Base-by-base conservation (phyloP, 2,797 vertebrate species). In the Lophotriccus pileatus region DNA sequence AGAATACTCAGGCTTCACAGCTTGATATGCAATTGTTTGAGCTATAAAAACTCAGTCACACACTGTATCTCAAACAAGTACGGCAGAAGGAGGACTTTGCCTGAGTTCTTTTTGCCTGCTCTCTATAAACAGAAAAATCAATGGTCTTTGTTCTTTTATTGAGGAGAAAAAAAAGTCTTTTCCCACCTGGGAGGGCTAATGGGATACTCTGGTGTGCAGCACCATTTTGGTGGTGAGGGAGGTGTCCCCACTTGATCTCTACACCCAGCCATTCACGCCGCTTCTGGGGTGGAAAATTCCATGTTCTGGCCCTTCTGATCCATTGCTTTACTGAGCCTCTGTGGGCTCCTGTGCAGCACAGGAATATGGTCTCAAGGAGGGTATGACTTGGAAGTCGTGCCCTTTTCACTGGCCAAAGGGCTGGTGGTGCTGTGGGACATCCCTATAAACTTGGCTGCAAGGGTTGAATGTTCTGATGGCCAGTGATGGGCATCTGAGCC, bases 91-190 rank as follows among this genome's bases (percentile, higher is more conserved):
- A 90, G 25, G 34, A 59, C 60, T 78, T 91, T 27, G 47, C 74
- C 52, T 6, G 56, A 50, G 44, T 82, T 90, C 74, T 37, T 96
- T 89, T 78, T 84, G 34, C 56, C 46, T 81, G 46, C 41, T 68
- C 63, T 94, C 78, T 90, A 94, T 93, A 95, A 92, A 95, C 88
- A 96, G 94, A 95, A 95, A 97, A 97, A 97, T 96, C 96, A 80
- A 95, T 96, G 55, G 34, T 59, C 67, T 96, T 82, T 86, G 77
- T 87, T 95, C 83, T 90, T 88, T 87, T 90, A 59, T 41, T 91
- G 66, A 86, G 84, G 56, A 19, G 56, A 19, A 32, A 34, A 68
- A 88, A 10, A 72, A 52, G 44, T 60, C 43, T 46, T 81, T 70
- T 41, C 8, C 80, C 82, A 10, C 43, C 25, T 74, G 84, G 89